phyloP scores from a whole-genome alignment of 1,140 invertebrate genomes.

The Oryzaephilus surinamensis region DNA sequence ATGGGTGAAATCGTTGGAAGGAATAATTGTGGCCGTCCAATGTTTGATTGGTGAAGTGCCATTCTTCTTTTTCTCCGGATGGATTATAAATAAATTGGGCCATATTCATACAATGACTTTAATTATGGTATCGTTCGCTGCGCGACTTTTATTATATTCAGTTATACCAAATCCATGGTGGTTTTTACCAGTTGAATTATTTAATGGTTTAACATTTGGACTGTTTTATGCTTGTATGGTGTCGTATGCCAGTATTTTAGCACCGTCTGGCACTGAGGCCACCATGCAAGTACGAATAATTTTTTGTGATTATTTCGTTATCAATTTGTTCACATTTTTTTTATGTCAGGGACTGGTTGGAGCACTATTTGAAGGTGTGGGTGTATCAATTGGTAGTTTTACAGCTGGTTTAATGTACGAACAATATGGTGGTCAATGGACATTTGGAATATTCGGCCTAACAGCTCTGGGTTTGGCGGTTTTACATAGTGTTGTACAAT shows the following conservation, averaged over 20 bases:
- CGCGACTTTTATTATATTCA: constrained; percentile 76
- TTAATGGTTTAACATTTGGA: constrained; percentile 81
- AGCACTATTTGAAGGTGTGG: constrained; percentile 76
- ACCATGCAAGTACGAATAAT: constrained; percentile 66
- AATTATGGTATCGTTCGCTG: constrained; percentile 61
- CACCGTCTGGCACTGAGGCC: constrained; percentile 75
- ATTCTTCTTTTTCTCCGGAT: constrained; percentile 77
- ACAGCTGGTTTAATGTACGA: constrained; percentile 57
- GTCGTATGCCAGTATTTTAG: constrained; percentile 74
- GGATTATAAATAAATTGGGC: constrained; percentile 70
- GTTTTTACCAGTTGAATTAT: constrained; percentile 71
- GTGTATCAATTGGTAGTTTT: constrained; percentile 65
- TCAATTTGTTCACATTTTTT: constrained; percentile 1
- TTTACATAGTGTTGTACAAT: constrained; percentile 49
- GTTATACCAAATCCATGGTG: constrained; percentile 68
- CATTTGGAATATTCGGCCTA: constrained; percentile 60
- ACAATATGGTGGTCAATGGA: constrained; percentile 47
- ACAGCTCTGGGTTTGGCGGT: constrained; percentile 50
- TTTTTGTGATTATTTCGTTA: constrained; percentile 1
- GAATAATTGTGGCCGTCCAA: constrained; percentile 64
- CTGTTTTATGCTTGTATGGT: constrained; percentile 83
- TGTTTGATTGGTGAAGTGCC: constrained; percentile 81
- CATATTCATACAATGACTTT: constrained; percentile 73
- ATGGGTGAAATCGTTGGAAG: constrained; percentile 72
- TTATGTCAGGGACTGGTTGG: constrained; percentile 62